A percentile compares a stretch with the other conserved stretches of the same genome.
phyloP scores from a whole-genome alignment of 2,797 vertebrate species.

The Cynodonichthys magdalenae region DNA sequence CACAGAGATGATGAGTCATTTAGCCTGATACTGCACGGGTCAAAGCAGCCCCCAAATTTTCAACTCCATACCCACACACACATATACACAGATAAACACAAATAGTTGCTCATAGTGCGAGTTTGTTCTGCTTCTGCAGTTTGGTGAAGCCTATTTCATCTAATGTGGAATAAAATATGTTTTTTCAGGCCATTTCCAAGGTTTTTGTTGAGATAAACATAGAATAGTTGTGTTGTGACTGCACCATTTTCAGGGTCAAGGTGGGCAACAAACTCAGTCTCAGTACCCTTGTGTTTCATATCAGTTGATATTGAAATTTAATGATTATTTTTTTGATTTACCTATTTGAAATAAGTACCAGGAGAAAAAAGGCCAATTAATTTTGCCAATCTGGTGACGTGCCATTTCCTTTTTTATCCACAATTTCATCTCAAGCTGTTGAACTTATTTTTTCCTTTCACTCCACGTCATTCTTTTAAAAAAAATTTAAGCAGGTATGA shows the following conservation, averaged over 20 bases:
- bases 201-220: constrained; percentile 4
- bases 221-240: background rate
- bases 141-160: constrained; percentile 16
- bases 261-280: too few species aligned
- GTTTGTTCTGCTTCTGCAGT: constrained; percentile 25
- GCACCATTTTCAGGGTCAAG: background rate
- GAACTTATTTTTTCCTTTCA: too few species aligned
- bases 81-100: constrained; percentile 9
- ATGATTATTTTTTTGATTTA: too few species aligned
- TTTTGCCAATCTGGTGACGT: too few species aligned
- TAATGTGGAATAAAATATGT: constrained; percentile 26
- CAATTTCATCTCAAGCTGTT: too few species aligned
- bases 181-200: constrained; percentile 21
- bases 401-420: too few species aligned
- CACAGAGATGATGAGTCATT: constrained; percentile 65
- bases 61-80: constrained; percentile 21
- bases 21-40: constrained; percentile 38
- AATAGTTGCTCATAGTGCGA: constrained; percentile 6
- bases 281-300: too few species aligned
- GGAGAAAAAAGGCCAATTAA: too few species aligned
- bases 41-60: constrained; percentile 52
- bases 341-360: too few species aligned
- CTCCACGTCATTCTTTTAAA: too few species aligned
- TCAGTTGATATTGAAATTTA: too few species aligned
- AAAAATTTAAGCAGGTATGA: too few species aligned